phyloP scores from a whole-genome alignment of 1,140 invertebrate species.

The Trypoxylus dichotomus region DNA sequence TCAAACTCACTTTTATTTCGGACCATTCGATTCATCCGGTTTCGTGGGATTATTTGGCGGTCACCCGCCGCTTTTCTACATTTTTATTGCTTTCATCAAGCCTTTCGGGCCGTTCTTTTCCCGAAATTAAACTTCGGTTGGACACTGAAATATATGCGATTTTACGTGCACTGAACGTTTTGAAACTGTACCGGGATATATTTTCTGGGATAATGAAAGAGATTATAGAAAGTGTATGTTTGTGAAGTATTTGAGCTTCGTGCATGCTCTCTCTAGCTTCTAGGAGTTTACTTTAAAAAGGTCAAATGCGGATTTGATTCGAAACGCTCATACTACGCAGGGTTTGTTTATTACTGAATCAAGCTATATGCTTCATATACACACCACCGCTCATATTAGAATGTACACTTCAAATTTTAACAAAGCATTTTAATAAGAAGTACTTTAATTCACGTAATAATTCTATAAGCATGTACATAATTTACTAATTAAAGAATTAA shows the following conservation, averaged over 20 bases:
- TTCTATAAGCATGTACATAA: too few relatives aligned
- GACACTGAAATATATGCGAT: background rate
- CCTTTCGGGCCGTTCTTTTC: background rate
- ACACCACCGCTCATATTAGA: too few relatives aligned
- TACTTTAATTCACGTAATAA: too few relatives aligned
- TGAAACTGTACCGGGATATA: background rate
- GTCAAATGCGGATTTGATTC: too few relatives aligned
- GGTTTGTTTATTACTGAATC: too few relatives aligned
- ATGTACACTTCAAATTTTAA: too few relatives aligned
- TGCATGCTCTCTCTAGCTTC: background rate
- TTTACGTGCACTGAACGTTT: background rate
- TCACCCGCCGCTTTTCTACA: background rate
- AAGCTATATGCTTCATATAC: too few relatives aligned
- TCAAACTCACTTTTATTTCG: conserved; percentile 18
- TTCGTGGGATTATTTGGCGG: background rate
- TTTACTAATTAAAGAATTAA: too few relatives aligned
- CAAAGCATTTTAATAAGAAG: too few relatives aligned
- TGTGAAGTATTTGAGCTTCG: background rate
- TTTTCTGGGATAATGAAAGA: background rate
- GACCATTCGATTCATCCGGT: background rate
- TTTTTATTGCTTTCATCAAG: conserved; percentile 12
- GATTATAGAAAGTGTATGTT: background rate
- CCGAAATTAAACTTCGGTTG: background rate
- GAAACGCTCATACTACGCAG: too few relatives aligned
- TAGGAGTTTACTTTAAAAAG: too few relatives aligned